Percentiles rank a stretch among this genome's conserved stretches.
These are phyloP conservation scores for Panopea generosa DNA, from an alignment of 2,888 invertebrate genomes.

Conservation along the genomic window DNA sequence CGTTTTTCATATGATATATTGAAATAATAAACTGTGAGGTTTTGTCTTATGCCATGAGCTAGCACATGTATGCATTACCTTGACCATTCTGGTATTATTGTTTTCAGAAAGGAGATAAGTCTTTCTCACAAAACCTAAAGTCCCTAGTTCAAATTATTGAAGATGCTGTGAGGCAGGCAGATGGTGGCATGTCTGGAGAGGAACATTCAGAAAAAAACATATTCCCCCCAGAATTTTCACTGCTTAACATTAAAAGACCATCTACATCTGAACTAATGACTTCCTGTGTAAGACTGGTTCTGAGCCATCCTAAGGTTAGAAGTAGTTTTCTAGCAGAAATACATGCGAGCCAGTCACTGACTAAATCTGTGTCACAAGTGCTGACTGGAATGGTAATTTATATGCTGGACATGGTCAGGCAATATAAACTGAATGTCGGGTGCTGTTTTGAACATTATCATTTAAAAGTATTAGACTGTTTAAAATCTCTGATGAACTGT, in stretches of 20 bases:
- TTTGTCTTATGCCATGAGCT: no score
- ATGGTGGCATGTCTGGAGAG: not conserved
- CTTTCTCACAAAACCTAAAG: slow-evolving; percentile 3
- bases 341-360: slow-evolving; percentile 8
- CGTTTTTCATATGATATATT: no score
- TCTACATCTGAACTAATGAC: not conserved
- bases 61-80: no score
- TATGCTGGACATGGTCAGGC: slow-evolving; percentile 1
- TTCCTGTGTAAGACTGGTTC: slow-evolving; percentile 18
- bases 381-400: slow-evolving; percentile 30
- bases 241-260: not conserved
- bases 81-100: no score
- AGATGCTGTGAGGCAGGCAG: slow-evolving; percentile 1
- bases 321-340: slow-evolving; percentile 18
- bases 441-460: slow-evolving; percentile 16
- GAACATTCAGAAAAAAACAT: not conserved
- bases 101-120: slow-evolving; percentile 9
- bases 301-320: slow-evolving; percentile 26
- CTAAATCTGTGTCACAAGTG: slow-evolving; percentile 12
- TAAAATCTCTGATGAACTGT: not conserved
- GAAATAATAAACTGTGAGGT: no score
- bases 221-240: slow-evolving; percentile 1
- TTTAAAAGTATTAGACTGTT: slow-evolving; percentile 3
- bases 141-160: not conserved
- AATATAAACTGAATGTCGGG: not conserved